phyloP scores from a whole-genome alignment of 2,113 vertebrate species.

The Megaptera novaeangliae region DNA sequence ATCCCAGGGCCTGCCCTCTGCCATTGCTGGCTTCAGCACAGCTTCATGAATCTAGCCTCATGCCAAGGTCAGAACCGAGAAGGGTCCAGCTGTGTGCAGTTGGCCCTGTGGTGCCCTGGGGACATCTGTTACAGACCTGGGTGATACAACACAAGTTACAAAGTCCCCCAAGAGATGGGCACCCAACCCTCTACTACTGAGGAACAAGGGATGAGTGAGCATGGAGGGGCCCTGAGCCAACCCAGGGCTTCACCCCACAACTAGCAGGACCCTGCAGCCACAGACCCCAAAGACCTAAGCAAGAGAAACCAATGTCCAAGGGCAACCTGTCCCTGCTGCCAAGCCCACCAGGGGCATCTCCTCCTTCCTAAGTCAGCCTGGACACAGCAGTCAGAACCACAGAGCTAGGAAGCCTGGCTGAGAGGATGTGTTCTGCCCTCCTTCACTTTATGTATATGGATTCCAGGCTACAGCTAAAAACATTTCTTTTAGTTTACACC shows the following conservation, averaged over 20 bases:
- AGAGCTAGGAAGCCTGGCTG: constrained; percentile 53
- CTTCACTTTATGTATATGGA: constrained; percentile 63
- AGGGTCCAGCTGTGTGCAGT: neutral
- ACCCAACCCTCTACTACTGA: neutral
- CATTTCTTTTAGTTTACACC: constrained; percentile 76
- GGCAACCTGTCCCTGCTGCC: constrained; percentile 17
- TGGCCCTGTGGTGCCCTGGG: neutral
- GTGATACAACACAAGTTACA: neutral
- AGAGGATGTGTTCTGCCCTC: constrained; percentile 44
- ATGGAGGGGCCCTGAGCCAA: neutral
- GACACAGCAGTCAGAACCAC: constrained; percentile 46
- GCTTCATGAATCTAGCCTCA: constrained; percentile 42
- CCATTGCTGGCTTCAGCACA: neutral
- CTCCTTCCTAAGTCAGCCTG: constrained; percentile 64
- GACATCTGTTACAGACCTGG: neutral
- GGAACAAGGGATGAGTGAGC: neutral
- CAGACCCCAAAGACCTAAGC: constrained; percentile 34
- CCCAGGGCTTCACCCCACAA: constrained; percentile 14
- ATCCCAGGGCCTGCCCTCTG: neutral
- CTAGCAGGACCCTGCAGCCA: neutral
- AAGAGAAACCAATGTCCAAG: constrained; percentile 8
- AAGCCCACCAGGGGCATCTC: constrained; percentile 40
- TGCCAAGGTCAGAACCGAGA: neutral
- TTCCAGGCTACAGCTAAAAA: constrained; percentile 82
- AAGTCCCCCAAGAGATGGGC: neutral